These are phyloP conservation scores for Cheirogaleus medius DNA, from an alignment of 2,113 vertebrate species.

Conservation along the genomic window DNA sequence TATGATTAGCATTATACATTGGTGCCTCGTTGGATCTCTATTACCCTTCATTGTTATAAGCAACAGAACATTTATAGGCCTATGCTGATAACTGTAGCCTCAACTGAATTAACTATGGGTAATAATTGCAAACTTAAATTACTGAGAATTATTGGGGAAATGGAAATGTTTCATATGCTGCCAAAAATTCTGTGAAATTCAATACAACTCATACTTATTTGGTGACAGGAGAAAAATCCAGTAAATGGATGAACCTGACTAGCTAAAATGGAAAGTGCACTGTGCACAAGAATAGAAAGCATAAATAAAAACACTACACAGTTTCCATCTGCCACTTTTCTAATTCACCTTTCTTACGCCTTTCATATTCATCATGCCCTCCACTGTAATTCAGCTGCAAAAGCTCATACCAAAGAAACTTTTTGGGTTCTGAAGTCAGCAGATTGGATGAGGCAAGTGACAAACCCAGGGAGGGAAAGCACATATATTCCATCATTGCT, in stretches of 20 bases:
- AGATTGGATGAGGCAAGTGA: conserved; percentile 43
- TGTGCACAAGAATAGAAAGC: background rate
- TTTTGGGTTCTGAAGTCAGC: conserved; percentile 32
- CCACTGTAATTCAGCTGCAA: conserved; percentile 60
- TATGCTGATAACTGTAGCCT: background rate
- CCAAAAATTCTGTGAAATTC: conserved; percentile 56
- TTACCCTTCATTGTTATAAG: conserved; percentile 21
- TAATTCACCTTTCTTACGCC: conserved; percentile 43
- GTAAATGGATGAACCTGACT: conserved; percentile 47
- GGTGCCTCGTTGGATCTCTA: background rate
- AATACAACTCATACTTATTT: conserved; percentile 45
- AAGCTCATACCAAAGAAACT: conserved; percentile 24
- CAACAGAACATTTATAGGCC: background rate
- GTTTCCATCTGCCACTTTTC: conserved; percentile 50
- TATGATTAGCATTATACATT: background rate
- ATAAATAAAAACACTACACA: conserved; percentile 60
- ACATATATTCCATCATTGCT: conserved; percentile 38
- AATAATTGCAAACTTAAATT: conserved; percentile 39
- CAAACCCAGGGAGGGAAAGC: conserved; percentile 40
- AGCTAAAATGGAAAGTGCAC: conserved; percentile 52
- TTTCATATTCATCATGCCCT: conserved; percentile 38
- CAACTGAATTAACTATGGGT: background rate
- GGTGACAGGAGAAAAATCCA: conserved; percentile 59
- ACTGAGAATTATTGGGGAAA: background rate
- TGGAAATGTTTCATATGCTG: conserved; percentile 4